A percentile compares a stretch with the other conserved stretches of the same genome.
Conservation (phyloP, 2,113 vertebrate genomes). For the Phylloscopus trochilus region DNA sequence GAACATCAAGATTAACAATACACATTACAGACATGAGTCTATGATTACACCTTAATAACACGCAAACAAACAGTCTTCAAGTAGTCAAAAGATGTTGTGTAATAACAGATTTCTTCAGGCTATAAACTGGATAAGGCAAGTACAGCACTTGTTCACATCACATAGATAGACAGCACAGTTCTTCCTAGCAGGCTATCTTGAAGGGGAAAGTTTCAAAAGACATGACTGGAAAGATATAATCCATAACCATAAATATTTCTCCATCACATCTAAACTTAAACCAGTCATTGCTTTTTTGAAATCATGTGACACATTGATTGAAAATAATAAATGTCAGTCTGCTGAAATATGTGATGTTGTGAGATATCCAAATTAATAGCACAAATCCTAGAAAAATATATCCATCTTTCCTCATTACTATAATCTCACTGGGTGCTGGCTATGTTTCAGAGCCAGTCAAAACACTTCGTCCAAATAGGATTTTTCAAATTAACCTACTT, state of each 20-base stretch:
- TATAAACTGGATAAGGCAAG: neutral
- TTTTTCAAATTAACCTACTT: conserved; percentile 69
- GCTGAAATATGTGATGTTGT: neutral
- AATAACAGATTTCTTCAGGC: neutral
- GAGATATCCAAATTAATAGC: neutral
- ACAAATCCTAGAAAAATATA: neutral
- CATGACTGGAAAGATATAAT: neutral
- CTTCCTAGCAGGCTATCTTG: neutral
- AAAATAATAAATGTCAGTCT: neutral
- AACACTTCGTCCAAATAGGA: conserved; percentile 56
- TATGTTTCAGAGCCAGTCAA: conserved; percentile 52
- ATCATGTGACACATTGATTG: neutral
- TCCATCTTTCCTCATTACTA: neutral
- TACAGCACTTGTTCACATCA: neutral
- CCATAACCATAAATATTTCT: neutral
- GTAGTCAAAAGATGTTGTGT: neutral
- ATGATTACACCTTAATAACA: conserved; percentile 5
- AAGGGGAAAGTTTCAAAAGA: neutral
- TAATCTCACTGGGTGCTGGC: conserved; percentile 36
- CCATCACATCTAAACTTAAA: neutral
- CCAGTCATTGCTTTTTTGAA: neutral
- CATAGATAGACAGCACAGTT: neutral
- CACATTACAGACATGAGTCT: neutral
- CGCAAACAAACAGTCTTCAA: neutral
- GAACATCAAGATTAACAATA: conserved; percentile 31